Conservation (phyloP, 2,113 vertebrate genomes). For the Atlantisia rogersi region DNA sequence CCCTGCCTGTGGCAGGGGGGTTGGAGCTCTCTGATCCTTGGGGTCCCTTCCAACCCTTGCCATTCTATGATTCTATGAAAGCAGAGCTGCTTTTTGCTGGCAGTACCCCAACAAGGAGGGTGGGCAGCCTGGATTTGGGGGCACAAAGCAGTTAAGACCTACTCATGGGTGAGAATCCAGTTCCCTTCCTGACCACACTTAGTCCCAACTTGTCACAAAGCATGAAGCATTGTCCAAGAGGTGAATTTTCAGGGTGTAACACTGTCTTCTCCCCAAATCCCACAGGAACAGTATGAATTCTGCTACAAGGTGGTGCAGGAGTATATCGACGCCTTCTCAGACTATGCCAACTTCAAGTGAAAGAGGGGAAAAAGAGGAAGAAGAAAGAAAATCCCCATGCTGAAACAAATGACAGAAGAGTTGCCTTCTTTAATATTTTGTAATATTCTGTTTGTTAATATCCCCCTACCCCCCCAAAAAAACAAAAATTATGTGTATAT, state of each 20-base stretch:
- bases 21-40: too few relatives aligned
- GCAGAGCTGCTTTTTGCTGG: not conserved
- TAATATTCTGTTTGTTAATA: slow-evolving; percentile 98
- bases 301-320: slow-evolving; percentile 99
- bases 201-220: accelerated
- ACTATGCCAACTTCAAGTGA: slow-evolving; percentile 99
- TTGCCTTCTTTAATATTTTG: slow-evolving; percentile 99
- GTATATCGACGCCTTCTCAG: slow-evolving; percentile 99
- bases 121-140: not conserved
- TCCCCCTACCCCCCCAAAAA: slow-evolving; percentile 39
- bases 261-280: accelerated
- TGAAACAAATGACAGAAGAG: slow-evolving; percentile 69
- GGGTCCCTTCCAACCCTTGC: too few relatives aligned
- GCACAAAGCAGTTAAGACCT: not conserved
- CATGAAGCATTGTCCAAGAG: accelerated
- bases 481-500: slow-evolving; percentile 83
- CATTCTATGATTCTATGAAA: not conserved
- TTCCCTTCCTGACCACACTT: not conserved
- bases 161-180: not conserved
- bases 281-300: slow-evolving; percentile 98
- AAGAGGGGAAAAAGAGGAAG: not conserved
- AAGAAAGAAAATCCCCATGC: not conserved
- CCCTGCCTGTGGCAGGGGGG: too few relatives aligned
- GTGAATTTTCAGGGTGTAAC: not conserved
- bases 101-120: not conserved